Conservation (phyloP, 2,888 invertebrate genomes). For the Agrochola lota region DNA sequence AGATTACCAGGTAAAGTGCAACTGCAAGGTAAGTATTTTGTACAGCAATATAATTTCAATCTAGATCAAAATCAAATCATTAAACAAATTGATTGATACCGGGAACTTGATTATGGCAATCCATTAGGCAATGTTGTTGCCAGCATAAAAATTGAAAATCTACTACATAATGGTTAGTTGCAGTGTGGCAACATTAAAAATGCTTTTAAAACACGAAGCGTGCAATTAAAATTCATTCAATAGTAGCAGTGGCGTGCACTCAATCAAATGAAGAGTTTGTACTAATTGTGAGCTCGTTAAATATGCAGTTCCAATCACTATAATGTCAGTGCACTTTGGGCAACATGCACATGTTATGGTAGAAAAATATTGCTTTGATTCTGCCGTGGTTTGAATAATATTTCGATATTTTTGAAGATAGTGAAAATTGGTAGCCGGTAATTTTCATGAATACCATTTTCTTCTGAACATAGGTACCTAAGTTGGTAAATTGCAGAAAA, state of each 20-base stretch:
- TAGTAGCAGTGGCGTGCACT: slow-evolving; percentile 65
- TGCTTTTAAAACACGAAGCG: slow-evolving; percentile 39
- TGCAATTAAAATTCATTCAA: slow-evolving; percentile 68
- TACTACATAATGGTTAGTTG: slow-evolving; percentile 54
- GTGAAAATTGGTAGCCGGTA: neutral
- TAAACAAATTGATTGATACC: slow-evolving; percentile 52
- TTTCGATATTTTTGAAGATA: neutral
- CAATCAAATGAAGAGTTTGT: slow-evolving; percentile 69
- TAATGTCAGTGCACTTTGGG: slow-evolving; percentile 38
- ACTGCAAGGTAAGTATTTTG: neutral
- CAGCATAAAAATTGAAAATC: slow-evolving; percentile 58
- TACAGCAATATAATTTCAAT: slow-evolving; percentile 16
- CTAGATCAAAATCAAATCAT: slow-evolving; percentile 43
- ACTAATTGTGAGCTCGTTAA: slow-evolving; percentile 58
- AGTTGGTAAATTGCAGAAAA: no score
- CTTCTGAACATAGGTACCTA: no score
- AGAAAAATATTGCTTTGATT: neutral
- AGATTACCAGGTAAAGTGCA: neutral
- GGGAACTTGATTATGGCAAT: slow-evolving; percentile 48
- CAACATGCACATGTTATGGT: neutral
- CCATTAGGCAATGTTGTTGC: slow-evolving; percentile 53
- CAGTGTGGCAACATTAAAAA: slow-evolving; percentile 46
- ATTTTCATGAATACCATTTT: no score
- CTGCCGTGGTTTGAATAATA: neutral
- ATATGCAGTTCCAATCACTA: slow-evolving; percentile 60